A percentile compares a stretch with the other conserved stretches of the same genome.
phyloP scores from a whole-genome alignment of 2,113 vertebrate species.

The Mesoclemmys tuberculata region DNA sequence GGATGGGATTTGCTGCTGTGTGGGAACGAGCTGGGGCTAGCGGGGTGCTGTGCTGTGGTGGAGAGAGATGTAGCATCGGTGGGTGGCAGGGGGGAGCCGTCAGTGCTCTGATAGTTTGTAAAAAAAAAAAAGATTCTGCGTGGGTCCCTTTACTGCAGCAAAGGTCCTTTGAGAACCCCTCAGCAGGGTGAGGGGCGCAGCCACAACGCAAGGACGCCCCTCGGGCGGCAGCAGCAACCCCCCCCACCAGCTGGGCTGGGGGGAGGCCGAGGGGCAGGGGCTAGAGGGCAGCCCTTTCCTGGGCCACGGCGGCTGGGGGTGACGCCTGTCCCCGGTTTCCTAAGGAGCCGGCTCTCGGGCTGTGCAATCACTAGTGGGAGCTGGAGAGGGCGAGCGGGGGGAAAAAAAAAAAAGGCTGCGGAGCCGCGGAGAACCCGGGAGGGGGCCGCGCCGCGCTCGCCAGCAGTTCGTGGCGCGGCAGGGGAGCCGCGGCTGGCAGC shows the following conservation, averaged over 20 bases:
- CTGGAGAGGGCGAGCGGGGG: conserved; percentile 74
- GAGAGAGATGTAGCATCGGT: fast-evolving
- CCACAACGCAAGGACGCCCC: neutral
- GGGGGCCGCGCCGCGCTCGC: too few species aligned
- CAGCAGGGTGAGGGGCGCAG: too few species aligned
- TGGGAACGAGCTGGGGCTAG: neutral
- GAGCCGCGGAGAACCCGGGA: neutral
- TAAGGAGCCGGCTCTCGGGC: conserved; percentile 42
- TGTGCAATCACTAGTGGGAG: conserved; percentile 80
- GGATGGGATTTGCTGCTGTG: neutral
- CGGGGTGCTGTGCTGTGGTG: fast-evolving
- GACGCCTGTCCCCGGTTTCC: conserved; percentile 7
- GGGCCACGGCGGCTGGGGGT: neutral
- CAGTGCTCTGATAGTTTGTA: too few species aligned
- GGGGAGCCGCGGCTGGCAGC: neutral
- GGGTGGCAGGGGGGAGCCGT: neutral
- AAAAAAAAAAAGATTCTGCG: too few species aligned
- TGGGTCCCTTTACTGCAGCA: neutral
- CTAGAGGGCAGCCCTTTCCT: neutral
- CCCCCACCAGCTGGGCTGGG: neutral
- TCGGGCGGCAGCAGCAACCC: fast-evolving
- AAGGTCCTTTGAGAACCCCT: neutral
- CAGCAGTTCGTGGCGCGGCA: neutral
- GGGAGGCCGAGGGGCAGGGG: neutral
- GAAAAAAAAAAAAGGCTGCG: neutral